Percentiles rank a stretch among this genome's conserved stretches.
Evolutionary conservation across 1,140 invertebrate genomes (phyloP).

Genomic region (Whitmania pigra): DNA sequence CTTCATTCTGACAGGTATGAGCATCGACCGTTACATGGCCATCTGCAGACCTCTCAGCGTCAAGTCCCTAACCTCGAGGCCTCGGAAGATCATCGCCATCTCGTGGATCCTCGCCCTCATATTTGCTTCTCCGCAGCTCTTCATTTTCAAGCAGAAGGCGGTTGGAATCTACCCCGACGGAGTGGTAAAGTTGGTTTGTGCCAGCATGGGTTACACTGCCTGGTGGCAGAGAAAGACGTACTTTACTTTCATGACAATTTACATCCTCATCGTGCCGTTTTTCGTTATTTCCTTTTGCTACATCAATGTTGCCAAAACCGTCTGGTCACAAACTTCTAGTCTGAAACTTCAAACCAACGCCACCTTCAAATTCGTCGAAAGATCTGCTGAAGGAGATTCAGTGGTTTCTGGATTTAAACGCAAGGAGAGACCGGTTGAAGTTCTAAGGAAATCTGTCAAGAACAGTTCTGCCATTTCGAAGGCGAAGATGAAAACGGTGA

Average conservation of each 20-base stretch:
- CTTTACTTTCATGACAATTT: slow-evolving; percentile 41
- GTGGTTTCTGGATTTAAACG: too few species aligned
- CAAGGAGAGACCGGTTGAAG: slow-evolving; percentile 24
- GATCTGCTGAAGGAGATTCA: too few species aligned
- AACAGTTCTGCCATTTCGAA: slow-evolving; percentile 34
- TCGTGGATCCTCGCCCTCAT: slow-evolving; percentile 43
- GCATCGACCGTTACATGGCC: slow-evolving; percentile 42
- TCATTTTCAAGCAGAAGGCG: slow-evolving; percentile 41
- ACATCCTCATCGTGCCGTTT: slow-evolving; percentile 41
- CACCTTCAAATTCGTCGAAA: too few species aligned
- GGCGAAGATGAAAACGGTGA: slow-evolving; percentile 45
- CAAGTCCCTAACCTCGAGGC: slow-evolving; percentile 27
- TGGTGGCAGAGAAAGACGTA: slow-evolving; percentile 43
- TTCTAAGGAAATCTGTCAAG: slow-evolving; percentile 29
- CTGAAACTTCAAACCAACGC: slow-evolving; percentile 3
- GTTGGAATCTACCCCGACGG: slow-evolving; percentile 31
- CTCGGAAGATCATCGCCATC: slow-evolving; percentile 34
- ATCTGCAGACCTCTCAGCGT: slow-evolving; percentile 43
- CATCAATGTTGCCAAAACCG: slow-evolving; percentile 40
- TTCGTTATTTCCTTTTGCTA: slow-evolving; percentile 43
- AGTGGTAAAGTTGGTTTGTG: slow-evolving; percentile 34
- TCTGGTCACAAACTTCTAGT: slow-evolving; percentile 34
- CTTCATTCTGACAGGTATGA: slow-evolving; percentile 44
- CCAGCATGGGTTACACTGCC: slow-evolving; percentile 41
- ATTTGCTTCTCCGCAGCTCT: slow-evolving; percentile 43